phyloP scores from a whole-genome alignment of 2,888 invertebrate species.

The Heteropelma amictum region DNA sequence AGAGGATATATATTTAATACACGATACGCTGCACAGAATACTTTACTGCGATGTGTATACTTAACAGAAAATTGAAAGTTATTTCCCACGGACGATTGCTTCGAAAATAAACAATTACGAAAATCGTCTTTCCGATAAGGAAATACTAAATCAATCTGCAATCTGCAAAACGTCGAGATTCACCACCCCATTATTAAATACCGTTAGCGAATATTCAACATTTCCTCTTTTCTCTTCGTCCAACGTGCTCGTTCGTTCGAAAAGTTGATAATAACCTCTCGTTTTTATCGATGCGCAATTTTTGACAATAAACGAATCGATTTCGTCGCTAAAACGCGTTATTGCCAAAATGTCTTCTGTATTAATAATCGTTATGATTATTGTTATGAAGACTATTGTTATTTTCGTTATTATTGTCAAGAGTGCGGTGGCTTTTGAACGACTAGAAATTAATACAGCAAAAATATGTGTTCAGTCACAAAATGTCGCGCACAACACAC shows the following conservation, averaged over 20 bases:
- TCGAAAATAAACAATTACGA: conserved; percentile 68
- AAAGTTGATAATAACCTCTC: conserved; percentile 2
- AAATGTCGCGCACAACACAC: conserved; percentile 22
- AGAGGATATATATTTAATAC: too few species aligned
- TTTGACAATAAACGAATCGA: conserved; percentile 20
- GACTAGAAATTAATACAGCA: too few species aligned
- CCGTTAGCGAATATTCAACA: conserved; percentile 53
- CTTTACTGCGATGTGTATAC: too few species aligned
- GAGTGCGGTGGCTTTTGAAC: background rate
- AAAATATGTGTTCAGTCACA: too few species aligned
- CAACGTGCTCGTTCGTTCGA: conserved; percentile 26
- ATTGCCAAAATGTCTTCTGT: background rate
- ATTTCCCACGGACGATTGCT: too few species aligned
- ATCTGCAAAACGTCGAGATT: too few species aligned
- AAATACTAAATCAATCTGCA: too few species aligned
- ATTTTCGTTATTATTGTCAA: background rate
- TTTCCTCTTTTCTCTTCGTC: conserved; percentile 11
- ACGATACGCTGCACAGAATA: too few species aligned
- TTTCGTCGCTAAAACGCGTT: background rate
- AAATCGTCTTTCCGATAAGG: conserved; percentile 57
- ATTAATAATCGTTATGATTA: too few species aligned
- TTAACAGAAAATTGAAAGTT: too few species aligned
- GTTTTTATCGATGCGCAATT: conserved; percentile 9
- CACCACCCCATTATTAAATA: conserved; percentile 44
- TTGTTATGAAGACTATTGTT: too few species aligned